These are phyloP conservation scores for Epinephelus malabaricus DNA, from an alignment of 2,797 vertebrate species.

Conservation along the genomic window DNA sequence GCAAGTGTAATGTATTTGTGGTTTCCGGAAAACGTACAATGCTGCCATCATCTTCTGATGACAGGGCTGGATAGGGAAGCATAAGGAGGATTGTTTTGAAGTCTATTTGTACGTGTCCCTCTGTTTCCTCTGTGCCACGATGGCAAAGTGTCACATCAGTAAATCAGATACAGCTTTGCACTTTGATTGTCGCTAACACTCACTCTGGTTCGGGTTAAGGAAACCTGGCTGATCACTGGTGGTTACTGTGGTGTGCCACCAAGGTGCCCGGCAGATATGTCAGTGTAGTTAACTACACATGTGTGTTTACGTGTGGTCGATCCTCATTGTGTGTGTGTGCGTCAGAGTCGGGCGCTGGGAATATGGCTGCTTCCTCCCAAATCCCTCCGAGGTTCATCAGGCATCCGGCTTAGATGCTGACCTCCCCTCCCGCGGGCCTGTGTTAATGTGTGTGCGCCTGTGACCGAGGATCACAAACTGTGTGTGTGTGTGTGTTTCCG, in stretches of 20 bases:
- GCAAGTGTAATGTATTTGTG: too few relatives aligned
- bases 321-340: conserved; percentile 14
- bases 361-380: conserved; percentile 67
- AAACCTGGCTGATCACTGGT: neutral
- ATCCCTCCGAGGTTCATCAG: conserved; percentile 70
- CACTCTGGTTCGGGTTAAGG: neutral
- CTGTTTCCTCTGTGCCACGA: neutral
- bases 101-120: neutral
- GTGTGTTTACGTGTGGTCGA: conserved; percentile 25
- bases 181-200: neutral
- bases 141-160: conserved; percentile 13
- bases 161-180: neutral
- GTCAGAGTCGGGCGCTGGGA: conserved; percentile 53
- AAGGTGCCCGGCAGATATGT: neutral
- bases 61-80: too few relatives aligned
- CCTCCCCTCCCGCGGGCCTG: neutral
- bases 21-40: too few relatives aligned
- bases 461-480: conserved; percentile 21
- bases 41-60: too few relatives aligned
- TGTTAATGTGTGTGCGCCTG: conserved; percentile 24
- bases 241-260: neutral
- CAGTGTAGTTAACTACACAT: neutral
- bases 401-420: conserved; percentile 55
- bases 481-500: conserved; percentile 12
- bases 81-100: neutral